phyloP scores from a whole-genome alignment of 2,797 vertebrate genomes.

The Chrosomus eos region DNA sequence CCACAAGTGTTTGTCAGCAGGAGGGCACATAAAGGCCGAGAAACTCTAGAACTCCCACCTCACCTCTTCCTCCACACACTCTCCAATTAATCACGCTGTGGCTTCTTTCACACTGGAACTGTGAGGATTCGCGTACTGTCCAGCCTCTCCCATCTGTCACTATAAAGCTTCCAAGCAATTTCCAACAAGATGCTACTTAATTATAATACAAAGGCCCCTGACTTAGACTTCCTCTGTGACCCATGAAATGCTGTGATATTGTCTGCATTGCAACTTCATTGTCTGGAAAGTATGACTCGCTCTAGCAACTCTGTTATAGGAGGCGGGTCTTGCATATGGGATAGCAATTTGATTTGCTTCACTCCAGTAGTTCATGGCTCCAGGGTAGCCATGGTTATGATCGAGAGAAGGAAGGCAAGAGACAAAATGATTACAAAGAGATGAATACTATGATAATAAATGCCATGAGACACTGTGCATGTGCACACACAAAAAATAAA shows the following conservation, averaged over 20 bases:
- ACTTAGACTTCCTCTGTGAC: slow-evolving; percentile 45
- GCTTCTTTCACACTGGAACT: slow-evolving; percentile 44
- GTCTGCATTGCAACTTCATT: slow-evolving; percentile 39
- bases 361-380: slow-evolving; percentile 42
- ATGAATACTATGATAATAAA: slow-evolving; percentile 17
- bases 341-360: slow-evolving; percentile 52
- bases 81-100: slow-evolving; percentile 45
- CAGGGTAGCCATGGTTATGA: slow-evolving; percentile 18
- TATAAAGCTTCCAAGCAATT: slow-evolving; percentile 44
- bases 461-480: background rate
- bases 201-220: slow-evolving; percentile 45
- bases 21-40: slow-evolving; percentile 28
- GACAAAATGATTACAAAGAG: slow-evolving; percentile 16
- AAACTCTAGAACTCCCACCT: slow-evolving; percentile 26
- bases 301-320: slow-evolving; percentile 30
- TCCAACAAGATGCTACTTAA: slow-evolving; percentile 46
- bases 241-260: slow-evolving; percentile 42
- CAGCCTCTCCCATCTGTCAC: slow-evolving; percentile 56
- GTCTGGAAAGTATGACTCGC: slow-evolving; percentile 45
- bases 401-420: slow-evolving; percentile 16
- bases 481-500: background rate
- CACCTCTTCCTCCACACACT: slow-evolving; percentile 38
- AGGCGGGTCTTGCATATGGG: slow-evolving; percentile 50
- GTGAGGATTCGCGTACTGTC: slow-evolving; percentile 37
- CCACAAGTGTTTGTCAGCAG: slow-evolving; percentile 22